Evolutionary conservation across 2,797 vertebrate genomes (phyloP).

Genomic region (Ctenopoma multispine): DNA sequence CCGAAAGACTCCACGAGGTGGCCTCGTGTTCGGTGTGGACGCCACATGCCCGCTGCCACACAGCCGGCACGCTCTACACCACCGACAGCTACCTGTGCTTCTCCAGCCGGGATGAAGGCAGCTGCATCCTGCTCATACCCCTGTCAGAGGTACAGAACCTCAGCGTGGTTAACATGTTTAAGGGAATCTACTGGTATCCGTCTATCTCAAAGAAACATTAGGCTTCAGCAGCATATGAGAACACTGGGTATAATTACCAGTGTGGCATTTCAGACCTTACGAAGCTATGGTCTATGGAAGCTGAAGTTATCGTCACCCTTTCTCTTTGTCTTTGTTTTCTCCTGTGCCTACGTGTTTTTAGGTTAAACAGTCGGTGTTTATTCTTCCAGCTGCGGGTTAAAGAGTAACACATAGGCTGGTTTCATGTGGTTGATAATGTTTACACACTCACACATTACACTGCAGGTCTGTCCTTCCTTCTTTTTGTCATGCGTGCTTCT

Average conservation of each 20-base stretch:
- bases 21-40: slow-evolving; percentile 93
- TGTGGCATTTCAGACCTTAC: not conserved
- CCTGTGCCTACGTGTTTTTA: not conserved
- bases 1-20: slow-evolving; percentile 87
- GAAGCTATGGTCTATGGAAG: no score
- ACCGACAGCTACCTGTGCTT: slow-evolving; percentile 94
- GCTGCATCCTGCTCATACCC: slow-evolving; percentile 90
- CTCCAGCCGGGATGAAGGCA: slow-evolving; percentile 91
- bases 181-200: not conserved
- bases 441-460: not conserved
- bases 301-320: no score
- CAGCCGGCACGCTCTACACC: slow-evolving; percentile 88
- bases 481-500: no score
- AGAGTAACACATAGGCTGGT: slow-evolving; percentile 29
- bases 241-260: not conserved
- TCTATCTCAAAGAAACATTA: not conserved
- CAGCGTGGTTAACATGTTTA: not conserved
- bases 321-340: no score
- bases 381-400: slow-evolving; percentile 50
- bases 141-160: slow-evolving; percentile 88
- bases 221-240: not conserved
- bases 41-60: slow-evolving; percentile 94
- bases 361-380: slow-evolving; percentile 47
- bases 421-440: slow-evolving; percentile 12
- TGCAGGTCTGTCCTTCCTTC: not conserved